phyloP scores from a whole-genome alignment of 2,797 vertebrate genomes.

The Uromys caudimaculatus region DNA sequence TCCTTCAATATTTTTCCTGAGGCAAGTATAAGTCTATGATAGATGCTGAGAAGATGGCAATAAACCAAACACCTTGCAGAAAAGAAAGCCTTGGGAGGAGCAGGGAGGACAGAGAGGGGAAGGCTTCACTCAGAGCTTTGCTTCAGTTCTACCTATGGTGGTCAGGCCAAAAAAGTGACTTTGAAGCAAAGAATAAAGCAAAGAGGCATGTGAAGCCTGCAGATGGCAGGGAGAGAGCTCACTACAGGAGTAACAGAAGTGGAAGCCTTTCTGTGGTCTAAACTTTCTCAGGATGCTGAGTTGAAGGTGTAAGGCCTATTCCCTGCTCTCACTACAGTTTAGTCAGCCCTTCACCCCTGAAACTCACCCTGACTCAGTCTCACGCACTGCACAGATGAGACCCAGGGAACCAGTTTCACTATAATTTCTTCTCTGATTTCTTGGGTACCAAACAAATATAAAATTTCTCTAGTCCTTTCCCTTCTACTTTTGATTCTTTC shows the following conservation, averaged over 20 bases:
- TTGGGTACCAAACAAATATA: neutral
- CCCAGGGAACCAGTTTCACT: neutral
- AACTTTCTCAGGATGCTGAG: neutral
- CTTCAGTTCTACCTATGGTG: neutral
- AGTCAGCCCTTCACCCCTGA: neutral
- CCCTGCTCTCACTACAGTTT: neutral
- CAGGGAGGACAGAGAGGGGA: neutral
- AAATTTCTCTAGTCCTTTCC: neutral
- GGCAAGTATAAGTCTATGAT: neutral
- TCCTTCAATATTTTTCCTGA: neutral
- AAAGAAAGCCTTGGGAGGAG: neutral
- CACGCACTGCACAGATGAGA: neutral
- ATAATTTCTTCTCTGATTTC: slow-evolving; percentile 13
- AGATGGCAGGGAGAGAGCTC: neutral
- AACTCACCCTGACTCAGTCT: neutral
- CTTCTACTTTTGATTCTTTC: slow-evolving; percentile 7
- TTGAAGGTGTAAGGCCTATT: neutral
- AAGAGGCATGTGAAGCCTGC: neutral
- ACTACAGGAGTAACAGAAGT: neutral
- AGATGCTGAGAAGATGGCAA: neutral
- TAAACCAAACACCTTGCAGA: neutral
- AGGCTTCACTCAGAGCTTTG: neutral
- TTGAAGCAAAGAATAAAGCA: neutral
- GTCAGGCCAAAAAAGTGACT: neutral
- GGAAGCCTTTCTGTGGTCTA: neutral